Conservation (phyloP, 2,797 vertebrate genomes). For the Rhinatrema bivittatum region DNA sequence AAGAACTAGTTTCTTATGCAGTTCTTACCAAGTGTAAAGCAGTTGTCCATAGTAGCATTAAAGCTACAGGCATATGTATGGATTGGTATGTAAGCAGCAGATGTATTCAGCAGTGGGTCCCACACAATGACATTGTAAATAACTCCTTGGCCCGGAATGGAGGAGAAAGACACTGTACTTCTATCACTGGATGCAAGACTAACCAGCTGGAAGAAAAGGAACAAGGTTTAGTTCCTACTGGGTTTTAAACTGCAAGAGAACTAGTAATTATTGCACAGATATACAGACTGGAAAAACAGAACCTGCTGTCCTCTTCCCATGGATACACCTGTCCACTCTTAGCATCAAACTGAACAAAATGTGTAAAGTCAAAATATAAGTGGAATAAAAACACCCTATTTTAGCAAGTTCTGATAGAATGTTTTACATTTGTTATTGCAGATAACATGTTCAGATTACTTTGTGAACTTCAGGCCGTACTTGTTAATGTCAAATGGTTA, state of each 20-base stretch:
- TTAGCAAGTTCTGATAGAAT: no score
- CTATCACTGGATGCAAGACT: conserved; percentile 62
- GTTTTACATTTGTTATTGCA: no score
- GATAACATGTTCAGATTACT: no score
- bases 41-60: conserved; percentile 57
- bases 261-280: no score
- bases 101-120: conserved; percentile 77
- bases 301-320: background rate
- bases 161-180: conserved; percentile 65
- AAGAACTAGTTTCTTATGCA: background rate
- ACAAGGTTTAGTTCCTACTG: no score
- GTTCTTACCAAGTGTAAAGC: conserved; percentile 68
- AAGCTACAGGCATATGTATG: conserved; percentile 92
- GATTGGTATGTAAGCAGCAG: conserved; percentile 78
- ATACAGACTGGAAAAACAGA: background rate
- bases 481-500: no score
- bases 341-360: no score
- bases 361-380: no score
- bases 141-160: conserved; percentile 81
- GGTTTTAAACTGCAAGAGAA: no score
- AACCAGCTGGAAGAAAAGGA: conserved; percentile 57
- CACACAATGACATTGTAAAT: conserved; percentile 83
- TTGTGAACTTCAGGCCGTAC: no score
- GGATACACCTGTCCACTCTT: no score
- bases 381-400: no score